Base-by-base conservation (phyloP, 1,140 invertebrate genomes). In the Formica selysi region DNA sequence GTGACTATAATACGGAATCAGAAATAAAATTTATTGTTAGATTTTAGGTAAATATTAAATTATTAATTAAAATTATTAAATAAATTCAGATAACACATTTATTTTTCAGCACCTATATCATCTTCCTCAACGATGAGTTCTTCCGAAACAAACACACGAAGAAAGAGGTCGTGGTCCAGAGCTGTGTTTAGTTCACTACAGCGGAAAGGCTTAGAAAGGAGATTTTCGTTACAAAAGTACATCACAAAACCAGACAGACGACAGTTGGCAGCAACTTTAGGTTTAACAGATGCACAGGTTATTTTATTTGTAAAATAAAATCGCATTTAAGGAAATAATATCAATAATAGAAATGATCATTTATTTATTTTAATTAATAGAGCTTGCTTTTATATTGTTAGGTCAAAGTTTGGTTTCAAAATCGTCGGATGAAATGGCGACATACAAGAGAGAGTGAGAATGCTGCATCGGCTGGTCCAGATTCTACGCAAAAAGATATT, bases 331-430 rank as follows among this genome's bases (percentile, higher is more conserved):
- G 22, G 0, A 59, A 85, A 64, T 76, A 85, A 62, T 54, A 62
- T 54, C 8, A 10, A 74, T 85, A 22, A 73, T 54, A 29, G 19
- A 68, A 54, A 59, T 1, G 11, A 32, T 44, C 1, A 48, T 41
- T 32, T 36, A 48, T 48, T 57, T 16, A 80, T 19, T 13, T 11
- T 19, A 71, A 48, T 51, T 19, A 51, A 51, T 51, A 51, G 16
- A 51, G 19, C 6, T 3, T 41, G 7, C 32, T 76, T 19, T 48
- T n/a, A 5, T 4, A 62, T 86, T 62, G 81, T 48, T 91, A 98
- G 97, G 98, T 98, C 0, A 98, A 99, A 95, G 98, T 98, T 0
- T 98, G 98, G 98, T 98, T 98, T 94, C 98, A 99, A 96, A 99
- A 99, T 94, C 96, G 98, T 38, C 96, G 98, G 78, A 98, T 98